Percentiles rank a stretch among this genome's conserved stretches.
These are phyloP conservation scores for Drosophila borborema DNA, from an alignment of 2,888 invertebrate genomes.

Conservation along the genomic window DNA sequence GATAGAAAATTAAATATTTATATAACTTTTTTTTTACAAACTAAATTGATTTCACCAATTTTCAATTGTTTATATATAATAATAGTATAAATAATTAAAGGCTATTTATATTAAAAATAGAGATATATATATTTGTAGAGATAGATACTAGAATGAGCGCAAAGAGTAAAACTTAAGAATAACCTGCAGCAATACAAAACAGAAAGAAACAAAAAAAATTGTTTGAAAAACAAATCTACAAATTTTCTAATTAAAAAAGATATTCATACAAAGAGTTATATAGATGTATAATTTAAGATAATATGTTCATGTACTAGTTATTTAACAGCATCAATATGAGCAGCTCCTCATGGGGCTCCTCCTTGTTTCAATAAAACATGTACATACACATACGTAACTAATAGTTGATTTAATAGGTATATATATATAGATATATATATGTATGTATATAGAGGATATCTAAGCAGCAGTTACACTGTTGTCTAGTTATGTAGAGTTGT, in stretches of 20 bases:
- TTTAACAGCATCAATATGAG: constrained; percentile 25
- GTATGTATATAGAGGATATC: constrained; percentile 43
- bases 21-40: constrained; percentile 56
- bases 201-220: constrained; percentile 12
- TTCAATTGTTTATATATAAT: constrained; percentile 18
- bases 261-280: constrained; percentile 64
- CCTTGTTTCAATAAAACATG: constrained; percentile 24
- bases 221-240: constrained; percentile 68
- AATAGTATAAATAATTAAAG: constrained; percentile 53
- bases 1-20: constrained; percentile 54
- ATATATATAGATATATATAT: constrained; percentile 23
- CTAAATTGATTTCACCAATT: constrained; percentile 39
- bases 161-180: constrained; percentile 57
- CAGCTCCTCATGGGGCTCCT: neutral
- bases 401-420: constrained; percentile 22
- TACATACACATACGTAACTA: constrained; percentile 45
- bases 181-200: constrained; percentile 74
- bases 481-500: constrained; percentile 51
- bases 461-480: constrained; percentile 60
- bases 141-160: constrained; percentile 49
- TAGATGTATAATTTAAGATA: constrained; percentile 25
- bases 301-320: constrained; percentile 58
- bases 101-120: constrained; percentile 49
- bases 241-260: constrained; percentile 61
- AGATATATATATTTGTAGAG: constrained; percentile 27